phyloP scores from a whole-genome alignment of 2,113 vertebrate genomes.

The Coryphaenoides rupestris region DNA sequence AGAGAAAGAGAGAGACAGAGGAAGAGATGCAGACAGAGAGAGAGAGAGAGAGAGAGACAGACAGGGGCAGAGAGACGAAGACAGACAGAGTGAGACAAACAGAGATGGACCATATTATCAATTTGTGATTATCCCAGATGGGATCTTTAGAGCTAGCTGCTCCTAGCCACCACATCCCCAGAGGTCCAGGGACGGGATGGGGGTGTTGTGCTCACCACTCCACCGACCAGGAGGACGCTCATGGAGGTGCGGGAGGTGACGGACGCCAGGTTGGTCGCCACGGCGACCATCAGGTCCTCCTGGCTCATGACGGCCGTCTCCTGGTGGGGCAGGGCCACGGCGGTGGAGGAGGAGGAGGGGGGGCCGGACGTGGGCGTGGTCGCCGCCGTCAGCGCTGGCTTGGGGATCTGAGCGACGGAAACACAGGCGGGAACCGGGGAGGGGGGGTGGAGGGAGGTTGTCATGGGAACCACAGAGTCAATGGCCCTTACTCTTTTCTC shows the following conservation, averaged over 20 bases:
- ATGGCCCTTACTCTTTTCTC: no score
- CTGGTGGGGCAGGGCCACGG: constrained; percentile 39
- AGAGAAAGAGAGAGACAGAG: no score
- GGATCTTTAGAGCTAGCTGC: no score
- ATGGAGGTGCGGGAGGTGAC: constrained; percentile 91
- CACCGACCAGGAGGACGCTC: constrained; percentile 84
- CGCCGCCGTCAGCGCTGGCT: constrained; percentile 64
- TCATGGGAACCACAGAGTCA: no score
- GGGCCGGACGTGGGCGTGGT: constrained; percentile 75
- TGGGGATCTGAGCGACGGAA: constrained; percentile 68
- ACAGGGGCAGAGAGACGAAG: no score
- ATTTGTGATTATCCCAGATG: no score
- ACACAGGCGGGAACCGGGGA: not conserved
- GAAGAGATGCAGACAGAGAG: no score
- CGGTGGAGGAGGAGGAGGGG: constrained; percentile 18
- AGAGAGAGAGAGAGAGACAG: no score
- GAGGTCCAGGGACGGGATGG: not conserved
- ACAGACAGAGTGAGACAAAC: no score
- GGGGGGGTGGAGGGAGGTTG: no score
- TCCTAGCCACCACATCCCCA: no score
- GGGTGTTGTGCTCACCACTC: constrained; percentile 88
- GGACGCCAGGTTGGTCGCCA: constrained; percentile 83
- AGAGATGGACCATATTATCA: no score
- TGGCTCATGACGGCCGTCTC: constrained; percentile 70
- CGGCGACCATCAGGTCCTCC: constrained; percentile 85